Percentiles rank a stretch among this genome's conserved stretches.
Evolutionary conservation across 2,113 vertebrate species (phyloP).

Genomic region (Aleadryas rufinucha): DNA sequence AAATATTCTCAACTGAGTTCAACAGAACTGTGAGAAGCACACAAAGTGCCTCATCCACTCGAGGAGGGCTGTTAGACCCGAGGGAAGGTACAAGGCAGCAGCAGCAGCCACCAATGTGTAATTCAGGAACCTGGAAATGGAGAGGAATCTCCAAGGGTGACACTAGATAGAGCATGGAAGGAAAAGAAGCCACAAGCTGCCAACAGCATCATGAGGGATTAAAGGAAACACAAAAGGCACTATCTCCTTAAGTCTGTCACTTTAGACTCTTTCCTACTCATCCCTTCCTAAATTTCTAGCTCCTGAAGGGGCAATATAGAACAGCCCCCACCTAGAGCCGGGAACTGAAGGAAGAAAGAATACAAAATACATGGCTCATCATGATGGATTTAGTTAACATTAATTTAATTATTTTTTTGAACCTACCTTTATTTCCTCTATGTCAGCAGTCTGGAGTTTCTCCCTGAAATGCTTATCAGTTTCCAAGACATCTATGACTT

Average conservation of each 20-base stretch:
- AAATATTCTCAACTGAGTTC: neutral
- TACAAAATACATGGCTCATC: neutral
- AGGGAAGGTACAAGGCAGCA: neutral
- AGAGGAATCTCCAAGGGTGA: neutral
- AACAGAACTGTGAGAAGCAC: neutral
- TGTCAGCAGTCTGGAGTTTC: slow-evolving; percentile 95
- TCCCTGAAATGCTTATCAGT: slow-evolving; percentile 97
- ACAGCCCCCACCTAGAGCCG: neutral
- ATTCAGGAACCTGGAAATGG: neutral
- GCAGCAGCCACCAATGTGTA: neutral
- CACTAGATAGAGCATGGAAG: neutral
- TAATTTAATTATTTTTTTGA: neutral
- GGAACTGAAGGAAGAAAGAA: neutral
- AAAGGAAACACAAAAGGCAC: neutral
- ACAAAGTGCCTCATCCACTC: neutral
- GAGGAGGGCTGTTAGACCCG: neutral
- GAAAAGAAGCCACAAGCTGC: neutral
- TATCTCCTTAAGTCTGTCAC: neutral
- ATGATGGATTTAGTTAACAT: neutral
- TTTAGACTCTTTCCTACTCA: neutral
- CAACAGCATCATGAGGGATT: neutral
- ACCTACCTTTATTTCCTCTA: slow-evolving; percentile 97
- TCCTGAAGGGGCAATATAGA: neutral
- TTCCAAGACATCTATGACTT: slow-evolving; percentile 97
- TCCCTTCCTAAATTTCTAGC: neutral